A percentile compares a stretch with the other conserved stretches of the same genome.
These are phyloP conservation scores for Echinometra lucunter DNA, from an alignment of 53 echinoderm and acorn worm species.

Conservation along the genomic window DNA sequence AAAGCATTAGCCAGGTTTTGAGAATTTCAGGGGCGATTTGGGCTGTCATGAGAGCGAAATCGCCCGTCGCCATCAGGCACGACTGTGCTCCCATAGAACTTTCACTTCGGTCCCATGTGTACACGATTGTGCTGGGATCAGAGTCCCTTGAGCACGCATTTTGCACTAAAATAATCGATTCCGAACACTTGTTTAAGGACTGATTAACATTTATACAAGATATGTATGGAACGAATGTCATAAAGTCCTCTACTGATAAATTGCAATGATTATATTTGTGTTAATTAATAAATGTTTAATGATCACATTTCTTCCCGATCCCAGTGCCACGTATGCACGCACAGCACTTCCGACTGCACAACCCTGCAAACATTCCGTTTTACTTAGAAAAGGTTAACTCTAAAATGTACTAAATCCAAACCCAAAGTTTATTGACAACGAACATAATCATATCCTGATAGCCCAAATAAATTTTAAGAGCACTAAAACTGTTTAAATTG, in stretches of 20 bases:
- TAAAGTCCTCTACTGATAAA: background rate
- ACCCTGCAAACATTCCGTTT: background rate
- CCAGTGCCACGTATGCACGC: slow-evolving; percentile 18
- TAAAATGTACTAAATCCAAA: background rate
- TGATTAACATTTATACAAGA: background rate
- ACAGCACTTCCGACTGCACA: background rate
- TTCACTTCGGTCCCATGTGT: background rate
- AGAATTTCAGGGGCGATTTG: too few relatives aligned
- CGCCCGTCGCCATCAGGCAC: too few relatives aligned
- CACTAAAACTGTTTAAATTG: background rate
- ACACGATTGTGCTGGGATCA: background rate
- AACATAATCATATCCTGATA: background rate
- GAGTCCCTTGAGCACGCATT: background rate
- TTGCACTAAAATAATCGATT: background rate
- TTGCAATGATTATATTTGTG: background rate
- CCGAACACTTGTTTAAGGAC: background rate
- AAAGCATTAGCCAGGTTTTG: too few relatives aligned
- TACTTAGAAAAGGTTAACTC: background rate
- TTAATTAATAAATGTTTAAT: background rate
- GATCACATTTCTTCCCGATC: background rate
- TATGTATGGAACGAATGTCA: background rate
- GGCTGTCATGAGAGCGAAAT: too few relatives aligned
- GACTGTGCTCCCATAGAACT: too few relatives aligned
- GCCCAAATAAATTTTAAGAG: background rate
- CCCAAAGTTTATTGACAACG: background rate